These are phyloP conservation scores for Podarcis cretensis DNA, from an alignment of 2,113 vertebrate species.

Conservation along the genomic window DNA sequence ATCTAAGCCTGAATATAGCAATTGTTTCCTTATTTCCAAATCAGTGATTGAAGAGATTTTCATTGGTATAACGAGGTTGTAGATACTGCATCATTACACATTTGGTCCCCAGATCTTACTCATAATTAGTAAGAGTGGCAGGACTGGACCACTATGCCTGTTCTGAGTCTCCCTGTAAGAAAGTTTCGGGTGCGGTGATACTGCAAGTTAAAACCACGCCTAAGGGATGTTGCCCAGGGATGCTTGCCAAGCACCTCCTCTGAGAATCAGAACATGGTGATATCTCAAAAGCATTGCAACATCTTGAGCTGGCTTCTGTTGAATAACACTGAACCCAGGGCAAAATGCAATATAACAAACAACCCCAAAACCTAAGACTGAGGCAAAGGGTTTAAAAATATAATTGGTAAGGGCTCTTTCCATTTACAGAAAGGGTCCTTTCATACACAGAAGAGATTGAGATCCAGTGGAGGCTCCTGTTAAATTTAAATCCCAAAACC, in stretches of 20 bases:
- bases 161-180: slow-evolving; percentile 53
- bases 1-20: slow-evolving; percentile 55
- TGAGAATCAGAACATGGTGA: slow-evolving; percentile 66
- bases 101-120: slow-evolving; percentile 57
- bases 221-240: slow-evolving; percentile 58
- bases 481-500: too few relatives aligned
- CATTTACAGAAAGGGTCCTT: too few relatives aligned
- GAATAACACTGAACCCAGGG: neutral
- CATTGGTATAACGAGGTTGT: slow-evolving; percentile 46
- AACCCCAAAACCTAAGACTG: neutral
- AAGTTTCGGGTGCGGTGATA: slow-evolving; percentile 69
- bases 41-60: slow-evolving; percentile 55
- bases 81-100: slow-evolving; percentile 39
- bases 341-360: neutral
- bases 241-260: slow-evolving; percentile 59
- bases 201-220: slow-evolving; percentile 70
- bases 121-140: slow-evolving; percentile 55
- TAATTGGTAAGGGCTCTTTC: neutral
- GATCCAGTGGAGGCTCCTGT: too few relatives aligned
- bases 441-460: too few relatives aligned
- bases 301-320: neutral
- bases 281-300: slow-evolving; percentile 59
- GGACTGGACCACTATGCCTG: slow-evolving; percentile 56
- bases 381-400: neutral
- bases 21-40: slow-evolving; percentile 57